These are phyloP conservation scores for Drosophila atripex DNA, from an alignment of 2,888 invertebrate species.

Conservation along the genomic window DNA sequence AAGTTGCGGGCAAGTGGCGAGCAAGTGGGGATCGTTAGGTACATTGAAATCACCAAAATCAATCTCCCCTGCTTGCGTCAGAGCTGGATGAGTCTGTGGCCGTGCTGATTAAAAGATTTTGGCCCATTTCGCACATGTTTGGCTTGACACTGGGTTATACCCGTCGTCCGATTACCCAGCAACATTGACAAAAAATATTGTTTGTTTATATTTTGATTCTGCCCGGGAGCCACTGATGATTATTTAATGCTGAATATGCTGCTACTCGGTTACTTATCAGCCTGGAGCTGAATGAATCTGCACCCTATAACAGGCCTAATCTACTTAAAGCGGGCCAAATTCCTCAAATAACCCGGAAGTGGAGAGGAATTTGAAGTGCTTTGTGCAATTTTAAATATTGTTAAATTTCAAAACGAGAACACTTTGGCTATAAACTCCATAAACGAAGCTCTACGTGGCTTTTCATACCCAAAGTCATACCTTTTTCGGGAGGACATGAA, in stretches of 20 bases:
- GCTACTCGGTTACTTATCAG: not conserved
- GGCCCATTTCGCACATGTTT: conserved; percentile 25
- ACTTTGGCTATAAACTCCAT: too few species aligned
- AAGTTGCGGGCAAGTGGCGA: conserved; percentile 14
- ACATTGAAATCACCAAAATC: not conserved
- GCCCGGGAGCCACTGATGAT: not conserved
- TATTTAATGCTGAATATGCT: not conserved
- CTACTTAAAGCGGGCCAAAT: not conserved
- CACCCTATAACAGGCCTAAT: not conserved
- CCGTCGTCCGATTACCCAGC: not conserved
- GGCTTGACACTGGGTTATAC: conserved; percentile 2
- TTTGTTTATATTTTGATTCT: conserved; percentile 3
- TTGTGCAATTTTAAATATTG: too few species aligned
- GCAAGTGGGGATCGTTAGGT: not conserved
- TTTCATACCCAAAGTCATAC: too few species aligned
- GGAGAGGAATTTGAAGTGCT: not conserved
- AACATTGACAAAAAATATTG: not conserved
- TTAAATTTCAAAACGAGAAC: too few species aligned
- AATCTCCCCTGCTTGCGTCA: conserved; percentile 51
- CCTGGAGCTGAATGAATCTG: not conserved
- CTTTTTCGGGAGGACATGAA: not conserved
- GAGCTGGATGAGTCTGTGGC: conserved; percentile 52
- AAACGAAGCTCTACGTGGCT: too few species aligned
- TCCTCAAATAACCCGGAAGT: conserved; percentile 2
- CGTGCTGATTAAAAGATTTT: conserved; percentile 26